These are phyloP conservation scores for Hozukius guyotensis DNA, from an alignment of 2,797 vertebrate species.

Conservation along the genomic window DNA sequence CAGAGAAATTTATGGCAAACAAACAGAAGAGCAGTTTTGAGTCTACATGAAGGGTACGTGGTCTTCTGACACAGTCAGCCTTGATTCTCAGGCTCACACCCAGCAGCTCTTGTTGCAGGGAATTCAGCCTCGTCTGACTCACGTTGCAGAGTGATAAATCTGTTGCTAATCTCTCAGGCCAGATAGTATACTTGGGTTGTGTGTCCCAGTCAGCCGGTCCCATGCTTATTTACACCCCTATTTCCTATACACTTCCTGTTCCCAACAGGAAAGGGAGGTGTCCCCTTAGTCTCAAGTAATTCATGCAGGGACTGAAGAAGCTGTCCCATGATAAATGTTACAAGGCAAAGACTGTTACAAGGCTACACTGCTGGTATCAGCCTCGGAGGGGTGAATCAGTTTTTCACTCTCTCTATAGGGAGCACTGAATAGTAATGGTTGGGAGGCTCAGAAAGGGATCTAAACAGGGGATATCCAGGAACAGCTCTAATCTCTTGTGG, in stretches of 20 bases:
- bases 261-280: slow-evolving; percentile 69
- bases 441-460: slow-evolving; percentile 36
- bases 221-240: slow-evolving; percentile 74
- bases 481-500: slow-evolving; percentile 70
- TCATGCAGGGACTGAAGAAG: slow-evolving; percentile 34
- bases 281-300: slow-evolving; percentile 41
- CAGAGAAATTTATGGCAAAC: background rate
- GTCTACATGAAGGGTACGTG: slow-evolving; percentile 10
- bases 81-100: slow-evolving; percentile 68
- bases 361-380: background rate
- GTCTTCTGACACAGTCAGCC: slow-evolving; percentile 43
- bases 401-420: slow-evolving; percentile 19
- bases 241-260: slow-evolving; percentile 71
- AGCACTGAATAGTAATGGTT: slow-evolving; percentile 25
- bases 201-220: slow-evolving; percentile 64
- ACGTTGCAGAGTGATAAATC: slow-evolving; percentile 82
- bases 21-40: slow-evolving; percentile 26
- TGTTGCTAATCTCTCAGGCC: slow-evolving; percentile 79
- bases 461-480: slow-evolving; percentile 50
- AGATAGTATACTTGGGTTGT: slow-evolving; percentile 73
- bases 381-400: slow-evolving; percentile 17
- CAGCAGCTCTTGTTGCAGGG: slow-evolving; percentile 71
- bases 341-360: background rate
- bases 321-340: slow-evolving; percentile 32
- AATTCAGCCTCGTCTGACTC: slow-evolving; percentile 71